phyloP scores from a whole-genome alignment of 2,888 invertebrate species.

The Chalcis sispes region DNA sequence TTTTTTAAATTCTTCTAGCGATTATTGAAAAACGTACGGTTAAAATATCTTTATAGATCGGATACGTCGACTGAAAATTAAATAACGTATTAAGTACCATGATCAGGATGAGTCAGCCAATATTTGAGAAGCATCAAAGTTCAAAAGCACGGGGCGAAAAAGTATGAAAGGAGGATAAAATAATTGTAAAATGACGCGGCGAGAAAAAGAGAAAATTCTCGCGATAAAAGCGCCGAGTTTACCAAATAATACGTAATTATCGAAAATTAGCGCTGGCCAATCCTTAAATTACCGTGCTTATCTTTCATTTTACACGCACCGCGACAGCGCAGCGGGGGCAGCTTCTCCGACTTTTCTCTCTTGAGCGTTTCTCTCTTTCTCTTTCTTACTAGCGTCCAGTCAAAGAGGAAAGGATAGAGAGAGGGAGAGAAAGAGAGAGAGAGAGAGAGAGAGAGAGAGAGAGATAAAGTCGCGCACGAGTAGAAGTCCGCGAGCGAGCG shows the following conservation, averaged over 20 bases:
- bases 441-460: constrained; percentile 1
- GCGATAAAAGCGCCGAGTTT: constrained; percentile 15
- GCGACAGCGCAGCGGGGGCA: neutral
- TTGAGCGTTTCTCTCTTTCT: constrained; percentile 20
- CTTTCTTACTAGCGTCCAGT: neutral
- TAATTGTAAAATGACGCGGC: neutral
- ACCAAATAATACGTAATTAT: constrained; percentile 49
- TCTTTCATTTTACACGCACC: constrained; percentile 43
- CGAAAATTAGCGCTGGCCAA: constrained; percentile 43
- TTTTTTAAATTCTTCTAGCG: no score
- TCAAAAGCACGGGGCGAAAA: neutral
- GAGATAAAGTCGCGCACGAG: constrained; percentile 20
- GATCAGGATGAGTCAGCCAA: constrained; percentile 10
- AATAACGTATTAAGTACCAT: neutral
- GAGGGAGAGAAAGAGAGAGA: neutral
- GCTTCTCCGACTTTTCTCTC: neutral
- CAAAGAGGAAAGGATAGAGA: neutral
- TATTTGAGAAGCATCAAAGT: constrained; percentile 21
- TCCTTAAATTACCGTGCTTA: constrained; percentile 47
- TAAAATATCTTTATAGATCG: no score
- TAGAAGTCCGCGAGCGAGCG: constrained; percentile 7
- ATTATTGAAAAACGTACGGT: no score
- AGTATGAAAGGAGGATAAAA: neutral
- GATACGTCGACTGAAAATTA: neutral
- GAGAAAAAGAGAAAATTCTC: neutral